Conservation (phyloP, 2,888 invertebrate genomes). For the Lycia hirtaria region DNA sequence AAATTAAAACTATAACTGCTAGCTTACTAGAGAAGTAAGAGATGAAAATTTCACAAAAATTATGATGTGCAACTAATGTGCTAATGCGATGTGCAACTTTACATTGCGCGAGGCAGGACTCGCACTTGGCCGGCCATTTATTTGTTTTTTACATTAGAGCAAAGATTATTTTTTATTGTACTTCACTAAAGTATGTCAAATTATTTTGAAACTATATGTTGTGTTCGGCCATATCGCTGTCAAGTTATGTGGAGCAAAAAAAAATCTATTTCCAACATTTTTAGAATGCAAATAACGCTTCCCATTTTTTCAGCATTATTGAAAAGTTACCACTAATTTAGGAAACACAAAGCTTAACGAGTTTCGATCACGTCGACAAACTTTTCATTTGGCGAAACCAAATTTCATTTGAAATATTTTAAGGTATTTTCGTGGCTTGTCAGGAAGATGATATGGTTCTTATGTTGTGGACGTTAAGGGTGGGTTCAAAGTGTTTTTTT, state of each 20-base stretch:
- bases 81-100: no score
- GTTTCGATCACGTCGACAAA: slow-evolving; percentile 39
- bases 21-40: no score
- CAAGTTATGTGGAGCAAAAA: not conserved
- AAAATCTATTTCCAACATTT: not conserved
- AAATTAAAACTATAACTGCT: no score
- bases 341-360: slow-evolving; percentile 29
- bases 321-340: slow-evolving; percentile 30
- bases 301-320: slow-evolving; percentile 17
- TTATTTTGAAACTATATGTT: no score
- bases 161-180: no score
- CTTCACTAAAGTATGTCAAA: no score
- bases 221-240: not conserved
- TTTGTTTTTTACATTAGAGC: no score
- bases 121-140: no score
- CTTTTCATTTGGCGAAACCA: slow-evolving; percentile 52
- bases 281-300: slow-evolving; percentile 22
- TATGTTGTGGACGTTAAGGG: slow-evolving; percentile 49
- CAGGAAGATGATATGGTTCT: slow-evolving; percentile 42
- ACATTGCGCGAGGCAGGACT: no score
- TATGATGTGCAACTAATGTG: no score
- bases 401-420: slow-evolving; percentile 59
- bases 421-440: slow-evolving; percentile 42
- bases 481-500: slow-evolving; percentile 43
- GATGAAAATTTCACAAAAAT: no score